A percentile compares a stretch with the other conserved stretches of the same genome.
Evolutionary conservation across 1,140 invertebrate genomes (phyloP).

Genomic region (Megalonaias nervosa): DNA sequence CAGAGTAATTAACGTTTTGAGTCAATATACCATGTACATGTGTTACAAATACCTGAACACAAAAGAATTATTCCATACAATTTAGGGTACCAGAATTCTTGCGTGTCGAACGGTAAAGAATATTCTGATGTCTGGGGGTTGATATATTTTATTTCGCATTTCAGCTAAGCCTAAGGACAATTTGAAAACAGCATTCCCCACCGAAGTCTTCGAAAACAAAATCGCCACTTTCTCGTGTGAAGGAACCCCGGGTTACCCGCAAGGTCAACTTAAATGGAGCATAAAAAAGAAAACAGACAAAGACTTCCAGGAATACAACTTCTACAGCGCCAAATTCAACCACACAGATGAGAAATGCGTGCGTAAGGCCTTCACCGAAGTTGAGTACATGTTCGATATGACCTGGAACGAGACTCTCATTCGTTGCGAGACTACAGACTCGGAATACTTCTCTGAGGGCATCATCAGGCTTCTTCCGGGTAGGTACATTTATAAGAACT

Average conservation of each 20-base stretch:
- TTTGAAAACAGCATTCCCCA: conserved; percentile 22
- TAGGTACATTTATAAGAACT: conserved; percentile 2
- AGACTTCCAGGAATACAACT: conserved; percentile 18
- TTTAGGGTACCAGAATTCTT: no score
- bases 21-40: no score
- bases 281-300: conserved; percentile 18
- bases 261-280: conserved; percentile 24
- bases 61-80: no score
- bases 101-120: no score
- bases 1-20: no score
- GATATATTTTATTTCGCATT: background rate
- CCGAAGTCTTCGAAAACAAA: conserved; percentile 36
- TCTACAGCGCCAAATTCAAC: conserved; percentile 24
- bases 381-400: conserved; percentile 28
- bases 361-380: conserved; percentile 17
- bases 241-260: conserved; percentile 27
- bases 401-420: conserved; percentile 31
- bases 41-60: no score
- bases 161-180: conserved; percentile 29
- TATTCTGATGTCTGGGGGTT: no score
- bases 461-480: conserved; percentile 25
- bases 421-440: conserved; percentile 29
- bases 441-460: conserved; percentile 27
- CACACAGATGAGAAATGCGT: conserved; percentile 15
- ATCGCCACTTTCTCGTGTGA: conserved; percentile 33